A percentile compares a stretch with the other conserved stretches of the same genome.
Evolutionary conservation across 2,797 vertebrate species (phyloP).

Genomic region (Rhinatrema bivittatum): DNA sequence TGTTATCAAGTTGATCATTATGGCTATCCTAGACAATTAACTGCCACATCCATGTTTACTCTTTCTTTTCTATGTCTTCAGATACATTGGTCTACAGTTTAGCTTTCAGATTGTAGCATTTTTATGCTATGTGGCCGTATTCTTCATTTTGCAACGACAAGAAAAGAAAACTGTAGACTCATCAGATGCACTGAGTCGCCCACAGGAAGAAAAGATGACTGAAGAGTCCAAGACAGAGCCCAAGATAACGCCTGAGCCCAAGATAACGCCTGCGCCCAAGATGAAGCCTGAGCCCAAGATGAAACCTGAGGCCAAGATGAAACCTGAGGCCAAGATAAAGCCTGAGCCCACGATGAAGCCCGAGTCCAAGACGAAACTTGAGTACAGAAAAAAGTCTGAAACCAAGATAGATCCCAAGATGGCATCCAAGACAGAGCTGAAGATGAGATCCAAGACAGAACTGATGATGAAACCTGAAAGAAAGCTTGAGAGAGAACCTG

Average conservation of each 20-base stretch:
- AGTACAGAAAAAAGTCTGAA: too few species aligned
- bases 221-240: not conserved
- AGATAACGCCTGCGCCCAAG: too few species aligned
- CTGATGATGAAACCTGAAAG: too few species aligned
- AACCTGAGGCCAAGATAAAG: too few species aligned
- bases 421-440: too few species aligned
- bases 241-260: accelerated
- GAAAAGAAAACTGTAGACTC: conserved; percentile 9
- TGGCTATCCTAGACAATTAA: accelerated
- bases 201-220: not conserved
- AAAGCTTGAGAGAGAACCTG: too few species aligned
- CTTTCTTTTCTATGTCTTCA: conserved; percentile 8
- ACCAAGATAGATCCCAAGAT: not conserved
- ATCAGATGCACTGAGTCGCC: not conserved
- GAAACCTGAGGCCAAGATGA: too few species aligned
- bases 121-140: conserved; percentile 38
- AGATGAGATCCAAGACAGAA: too few species aligned
- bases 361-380: too few species aligned
- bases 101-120: conserved; percentile 47
- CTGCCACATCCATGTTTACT: not conserved
- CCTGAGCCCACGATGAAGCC: too few species aligned
- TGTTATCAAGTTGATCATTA: accelerated
- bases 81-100: conserved; percentile 58
- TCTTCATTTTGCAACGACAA: conserved; percentile 34
- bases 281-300: too few species aligned